Conservation (phyloP, 2,888 invertebrate genomes). For the Meteorus cinctellus region DNA sequence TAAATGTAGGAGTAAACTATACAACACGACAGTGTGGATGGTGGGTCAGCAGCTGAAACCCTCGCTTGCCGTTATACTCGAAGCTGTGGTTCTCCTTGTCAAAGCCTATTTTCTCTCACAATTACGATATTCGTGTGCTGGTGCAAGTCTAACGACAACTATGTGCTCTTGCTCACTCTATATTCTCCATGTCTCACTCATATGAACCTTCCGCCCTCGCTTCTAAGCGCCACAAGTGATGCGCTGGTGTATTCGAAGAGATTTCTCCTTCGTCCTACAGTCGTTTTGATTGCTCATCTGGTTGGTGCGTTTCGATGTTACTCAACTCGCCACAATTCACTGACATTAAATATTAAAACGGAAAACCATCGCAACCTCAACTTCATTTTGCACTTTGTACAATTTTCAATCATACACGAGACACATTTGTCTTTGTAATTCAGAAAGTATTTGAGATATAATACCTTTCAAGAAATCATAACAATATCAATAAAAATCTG, state of each 20-base stretch:
- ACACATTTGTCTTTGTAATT: too few species aligned
- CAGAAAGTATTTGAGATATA: too few species aligned
- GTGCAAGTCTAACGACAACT: not conserved
- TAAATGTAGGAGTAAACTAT: slow-evolving; percentile 1
- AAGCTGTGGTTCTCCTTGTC: slow-evolving; percentile 64
- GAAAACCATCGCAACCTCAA: too few species aligned
- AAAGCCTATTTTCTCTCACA: slow-evolving; percentile 57
- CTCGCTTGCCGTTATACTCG: slow-evolving; percentile 36
- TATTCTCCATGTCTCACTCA: not conserved
- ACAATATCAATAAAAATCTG: too few species aligned
- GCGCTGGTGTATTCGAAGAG: too few species aligned
- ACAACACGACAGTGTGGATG: not conserved
- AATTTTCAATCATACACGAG: too few species aligned
- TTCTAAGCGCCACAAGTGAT: too few species aligned
- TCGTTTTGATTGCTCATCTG: not conserved
- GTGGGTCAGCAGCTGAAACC: slow-evolving; percentile 25
- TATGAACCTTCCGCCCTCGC: too few species aligned
- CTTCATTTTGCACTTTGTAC: too few species aligned
- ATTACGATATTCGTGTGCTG: slow-evolving; percentile 25
- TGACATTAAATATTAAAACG: too few species aligned
- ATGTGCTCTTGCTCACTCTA: not conserved
- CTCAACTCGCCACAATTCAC: not conserved
- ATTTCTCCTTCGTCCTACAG: not conserved
- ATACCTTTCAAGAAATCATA: too few species aligned
- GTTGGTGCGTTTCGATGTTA: not conserved